Evolutionary conservation across 2,113 vertebrate species (phyloP).

Genomic region (Oophaga pumilio): DNA sequence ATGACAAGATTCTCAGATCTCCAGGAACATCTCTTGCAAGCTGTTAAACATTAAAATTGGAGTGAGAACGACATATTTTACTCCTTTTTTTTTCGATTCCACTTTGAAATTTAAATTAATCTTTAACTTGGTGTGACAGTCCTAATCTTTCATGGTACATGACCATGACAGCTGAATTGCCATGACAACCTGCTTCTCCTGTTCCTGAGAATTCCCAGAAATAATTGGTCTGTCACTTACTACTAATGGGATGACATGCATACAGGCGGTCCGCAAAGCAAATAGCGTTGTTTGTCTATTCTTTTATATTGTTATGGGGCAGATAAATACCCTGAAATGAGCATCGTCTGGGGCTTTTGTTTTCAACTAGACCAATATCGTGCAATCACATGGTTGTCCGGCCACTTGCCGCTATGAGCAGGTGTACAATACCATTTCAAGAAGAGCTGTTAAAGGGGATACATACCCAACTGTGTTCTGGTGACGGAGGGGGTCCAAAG

Average conservation of each 20-base stretch:
- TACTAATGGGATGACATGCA: slow-evolving; percentile 28
- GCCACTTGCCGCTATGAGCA: background rate
- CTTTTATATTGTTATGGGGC: background rate
- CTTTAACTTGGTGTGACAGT: slow-evolving; percentile 33
- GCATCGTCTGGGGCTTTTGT: background rate
- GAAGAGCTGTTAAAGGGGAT: background rate
- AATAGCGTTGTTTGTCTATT: background rate
- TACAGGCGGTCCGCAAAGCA: background rate
- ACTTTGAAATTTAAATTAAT: slow-evolving; percentile 50
- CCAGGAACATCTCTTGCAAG: background rate
- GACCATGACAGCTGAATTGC: slow-evolving; percentile 27
- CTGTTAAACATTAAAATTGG: slow-evolving; percentile 2
- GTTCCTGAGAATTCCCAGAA: slow-evolving; percentile 22
- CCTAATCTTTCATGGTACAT: slow-evolving; percentile 32
- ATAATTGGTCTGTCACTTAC: slow-evolving; percentile 30
- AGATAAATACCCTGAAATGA: slow-evolving; percentile 20
- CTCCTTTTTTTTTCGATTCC: background rate
- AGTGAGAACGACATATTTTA: background rate
- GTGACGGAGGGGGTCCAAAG: too few relatives aligned
- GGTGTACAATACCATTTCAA: background rate
- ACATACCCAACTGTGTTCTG: too few relatives aligned
- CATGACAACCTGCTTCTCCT: slow-evolving; percentile 22
- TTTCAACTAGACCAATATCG: background rate
- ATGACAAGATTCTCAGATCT: background rate
- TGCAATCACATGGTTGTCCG: background rate